Conservation (phyloP, 2,888 invertebrate species). For the Pollenia griseotomentosa region DNA sequence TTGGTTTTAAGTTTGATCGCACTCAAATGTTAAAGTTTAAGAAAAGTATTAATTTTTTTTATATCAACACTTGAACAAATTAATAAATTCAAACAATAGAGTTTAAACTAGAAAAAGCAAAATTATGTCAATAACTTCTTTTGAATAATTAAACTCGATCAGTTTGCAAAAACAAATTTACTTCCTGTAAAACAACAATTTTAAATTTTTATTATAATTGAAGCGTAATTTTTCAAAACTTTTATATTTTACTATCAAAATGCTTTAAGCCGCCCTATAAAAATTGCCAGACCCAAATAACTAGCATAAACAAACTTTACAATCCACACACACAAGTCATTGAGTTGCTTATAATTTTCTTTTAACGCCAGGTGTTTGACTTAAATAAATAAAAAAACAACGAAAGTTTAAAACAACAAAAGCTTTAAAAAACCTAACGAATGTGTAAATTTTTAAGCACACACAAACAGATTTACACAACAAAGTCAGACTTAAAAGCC, state of each 20-base stretch:
- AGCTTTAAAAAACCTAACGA: conserved; percentile 48
- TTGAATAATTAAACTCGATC: background rate
- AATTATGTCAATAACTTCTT: no score
- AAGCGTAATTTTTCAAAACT: background rate
- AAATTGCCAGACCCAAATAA: no score
- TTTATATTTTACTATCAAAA: background rate
- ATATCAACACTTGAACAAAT: no score
- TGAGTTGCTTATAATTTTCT: conserved; percentile 21
- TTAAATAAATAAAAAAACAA: conserved; percentile 9
- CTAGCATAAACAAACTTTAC: background rate
- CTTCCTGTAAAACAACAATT: background rate
- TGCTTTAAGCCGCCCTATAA: background rate
- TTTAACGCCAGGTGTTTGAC: conserved; percentile 6
- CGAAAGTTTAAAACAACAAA: background rate
- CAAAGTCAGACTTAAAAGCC: conserved; percentile 60
- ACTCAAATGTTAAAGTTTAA: background rate
- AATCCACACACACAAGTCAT: background rate
- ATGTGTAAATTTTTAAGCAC: conserved; percentile 6
- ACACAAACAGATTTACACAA: conserved; percentile 12
- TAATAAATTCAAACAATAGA: no score
- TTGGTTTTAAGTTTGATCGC: background rate
- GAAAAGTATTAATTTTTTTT: no score
- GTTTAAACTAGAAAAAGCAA: no score
- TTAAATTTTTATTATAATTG: background rate
- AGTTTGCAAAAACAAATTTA: background rate